These are phyloP conservation scores for Microchrysa polita DNA, from an alignment of 2,888 invertebrate species.

Conservation along the genomic window DNA sequence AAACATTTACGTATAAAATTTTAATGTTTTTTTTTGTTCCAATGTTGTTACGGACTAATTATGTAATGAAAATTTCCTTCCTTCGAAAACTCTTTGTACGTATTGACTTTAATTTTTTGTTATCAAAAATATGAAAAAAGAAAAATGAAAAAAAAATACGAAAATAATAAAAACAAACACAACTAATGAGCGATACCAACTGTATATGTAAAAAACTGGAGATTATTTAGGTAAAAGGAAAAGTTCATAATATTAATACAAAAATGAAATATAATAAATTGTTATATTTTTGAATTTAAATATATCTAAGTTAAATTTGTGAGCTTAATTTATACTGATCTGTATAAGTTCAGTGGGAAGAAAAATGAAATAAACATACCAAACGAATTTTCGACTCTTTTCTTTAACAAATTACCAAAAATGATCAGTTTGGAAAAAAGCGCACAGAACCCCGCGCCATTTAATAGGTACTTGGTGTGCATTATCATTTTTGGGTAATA, in stretches of 20 bases:
- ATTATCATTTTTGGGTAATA: no score
- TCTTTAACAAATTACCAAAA: no score
- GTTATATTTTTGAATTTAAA: constrained; percentile 37
- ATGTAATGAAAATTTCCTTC: no score
- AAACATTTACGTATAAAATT: no score
- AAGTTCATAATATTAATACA: no score
- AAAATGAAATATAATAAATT: constrained; percentile 19
- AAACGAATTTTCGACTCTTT: neutral
- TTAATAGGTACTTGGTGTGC: no score
- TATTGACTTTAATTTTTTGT: neutral
- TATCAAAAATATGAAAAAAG: neutral
- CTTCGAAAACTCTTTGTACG: neutral
- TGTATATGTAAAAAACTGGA: constrained; percentile 26
- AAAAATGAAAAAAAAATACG: neutral
- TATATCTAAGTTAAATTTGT: constrained; percentile 32
- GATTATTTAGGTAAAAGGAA: constrained; percentile 29
- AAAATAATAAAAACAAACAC: no score
- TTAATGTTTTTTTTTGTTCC: neutral
- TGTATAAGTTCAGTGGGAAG: constrained; percentile 28
- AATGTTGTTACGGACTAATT: constrained; percentile 16
- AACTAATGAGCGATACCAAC: neutral
- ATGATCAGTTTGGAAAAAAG: no score
- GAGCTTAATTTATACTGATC: constrained; percentile 19
- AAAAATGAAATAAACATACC: constrained; percentile 36
- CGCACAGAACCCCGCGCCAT: no score